Evolutionary conservation across 2,113 vertebrate species (phyloP).

Genomic region (Python bivittatus): DNA sequence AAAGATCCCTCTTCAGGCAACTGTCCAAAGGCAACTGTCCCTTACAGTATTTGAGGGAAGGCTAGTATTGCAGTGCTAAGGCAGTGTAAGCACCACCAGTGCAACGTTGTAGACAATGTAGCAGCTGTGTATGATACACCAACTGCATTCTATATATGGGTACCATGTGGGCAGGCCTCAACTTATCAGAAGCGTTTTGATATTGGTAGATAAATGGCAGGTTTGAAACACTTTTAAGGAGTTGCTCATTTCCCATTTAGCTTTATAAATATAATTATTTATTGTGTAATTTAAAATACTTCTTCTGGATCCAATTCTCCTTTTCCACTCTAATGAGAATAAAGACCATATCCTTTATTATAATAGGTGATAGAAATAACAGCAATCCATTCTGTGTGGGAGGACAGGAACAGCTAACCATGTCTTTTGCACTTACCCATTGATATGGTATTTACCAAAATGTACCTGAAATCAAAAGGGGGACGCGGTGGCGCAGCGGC

Average conservation of each 20-base stretch:
- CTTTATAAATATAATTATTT: slow-evolving; percentile 20
- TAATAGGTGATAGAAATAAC: slow-evolving; percentile 24
- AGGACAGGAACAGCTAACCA: not conserved
- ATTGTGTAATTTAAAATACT: slow-evolving; percentile 41
- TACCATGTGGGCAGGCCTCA: not conserved
- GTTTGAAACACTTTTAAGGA: not conserved
- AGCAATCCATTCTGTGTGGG: slow-evolving; percentile 25
- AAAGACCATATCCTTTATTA: not conserved
- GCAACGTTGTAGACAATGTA: not conserved
- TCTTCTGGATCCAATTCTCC: slow-evolving; percentile 17
- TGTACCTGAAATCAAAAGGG: not conserved
- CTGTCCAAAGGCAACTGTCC: not conserved
- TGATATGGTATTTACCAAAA: not conserved
- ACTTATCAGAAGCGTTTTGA: not conserved
- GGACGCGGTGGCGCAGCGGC: no score
- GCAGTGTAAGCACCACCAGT: not conserved
- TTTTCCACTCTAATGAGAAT: slow-evolving; percentile 19
- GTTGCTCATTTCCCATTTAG: slow-evolving; percentile 24
- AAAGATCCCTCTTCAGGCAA: not conserved
- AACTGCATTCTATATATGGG: not conserved
- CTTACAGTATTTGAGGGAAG: no score
- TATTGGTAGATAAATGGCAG: not conserved
- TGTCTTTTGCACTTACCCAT: slow-evolving; percentile 19
- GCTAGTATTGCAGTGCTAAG: no score
- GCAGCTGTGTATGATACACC: not conserved